Conservation (phyloP, 2,888 invertebrate genomes). For the Chalcis sispes region DNA sequence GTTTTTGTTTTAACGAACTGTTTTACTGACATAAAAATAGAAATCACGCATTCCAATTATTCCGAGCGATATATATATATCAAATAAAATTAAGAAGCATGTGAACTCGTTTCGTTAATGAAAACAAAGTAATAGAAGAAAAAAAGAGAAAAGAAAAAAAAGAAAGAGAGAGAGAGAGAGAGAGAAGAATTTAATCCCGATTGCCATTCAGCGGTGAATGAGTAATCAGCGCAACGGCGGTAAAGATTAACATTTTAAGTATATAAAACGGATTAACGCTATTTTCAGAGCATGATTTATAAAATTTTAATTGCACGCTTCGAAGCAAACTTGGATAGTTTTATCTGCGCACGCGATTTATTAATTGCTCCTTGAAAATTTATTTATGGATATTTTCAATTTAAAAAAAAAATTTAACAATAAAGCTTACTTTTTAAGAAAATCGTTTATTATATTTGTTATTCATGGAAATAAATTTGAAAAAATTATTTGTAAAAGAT, state of each 20-base stretch:
- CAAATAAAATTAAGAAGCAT: background rate
- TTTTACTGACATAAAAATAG: background rate
- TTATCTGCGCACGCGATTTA: background rate
- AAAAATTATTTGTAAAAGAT: too few relatives aligned
- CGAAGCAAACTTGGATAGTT: too few relatives aligned
- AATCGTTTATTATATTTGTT: too few relatives aligned
- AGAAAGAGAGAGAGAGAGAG: background rate
- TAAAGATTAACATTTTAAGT: background rate
- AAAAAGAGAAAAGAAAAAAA: background rate
- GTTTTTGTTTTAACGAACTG: background rate
- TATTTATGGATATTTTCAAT: too few relatives aligned
- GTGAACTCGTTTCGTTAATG: background rate
- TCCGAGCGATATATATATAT: too few relatives aligned
- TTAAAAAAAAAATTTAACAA: too few relatives aligned
- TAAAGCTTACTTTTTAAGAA: too few relatives aligned
- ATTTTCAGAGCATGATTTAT: conserved; percentile 3
- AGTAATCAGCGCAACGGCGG: background rate
- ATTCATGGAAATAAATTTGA: too few relatives aligned
- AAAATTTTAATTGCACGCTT: background rate
- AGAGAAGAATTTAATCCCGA: background rate
- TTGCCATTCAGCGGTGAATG: background rate
- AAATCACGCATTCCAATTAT: too few relatives aligned
- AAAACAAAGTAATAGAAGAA: background rate
- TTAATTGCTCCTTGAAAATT: conserved; percentile 9
- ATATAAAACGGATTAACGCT: conserved; percentile 1